Conservation (phyloP, 2,113 vertebrate species). For the Leucosticte australis region DNA sequence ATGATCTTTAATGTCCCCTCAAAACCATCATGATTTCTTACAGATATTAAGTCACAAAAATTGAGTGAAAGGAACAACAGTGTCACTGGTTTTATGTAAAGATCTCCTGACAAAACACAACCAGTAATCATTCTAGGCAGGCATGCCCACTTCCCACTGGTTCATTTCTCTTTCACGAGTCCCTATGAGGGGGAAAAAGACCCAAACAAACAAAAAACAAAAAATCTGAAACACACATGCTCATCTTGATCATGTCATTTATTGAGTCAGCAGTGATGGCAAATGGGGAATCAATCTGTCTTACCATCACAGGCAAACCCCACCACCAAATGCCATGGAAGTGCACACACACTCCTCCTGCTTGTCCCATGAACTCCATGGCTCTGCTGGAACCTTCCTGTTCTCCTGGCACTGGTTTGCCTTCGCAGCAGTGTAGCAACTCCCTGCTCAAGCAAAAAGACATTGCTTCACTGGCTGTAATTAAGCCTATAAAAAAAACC, state of each 20-base stretch:
- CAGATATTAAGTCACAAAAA: neutral
- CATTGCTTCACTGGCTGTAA: neutral
- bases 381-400: neutral
- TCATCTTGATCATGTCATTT: neutral
- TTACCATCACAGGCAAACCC: neutral
- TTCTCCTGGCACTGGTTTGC: neutral
- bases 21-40: neutral
- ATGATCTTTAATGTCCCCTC: neutral
- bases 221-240: neutral
- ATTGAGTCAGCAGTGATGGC: neutral
- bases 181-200: accelerated
- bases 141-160: neutral
- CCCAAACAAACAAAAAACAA: neutral
- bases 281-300: neutral
- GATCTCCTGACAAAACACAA: neutral
- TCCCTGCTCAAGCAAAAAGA: neutral
- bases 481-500: neutral
- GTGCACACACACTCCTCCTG: neutral
- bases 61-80: neutral
- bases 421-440: neutral
- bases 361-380: neutral
- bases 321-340: neutral
- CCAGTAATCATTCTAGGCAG: neutral
- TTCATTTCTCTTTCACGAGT: neutral
- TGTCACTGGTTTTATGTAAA: neutral